Evolutionary conservation across 2,797 vertebrate genomes (phyloP).

Genomic region (Takifugu rubripes): DNA sequence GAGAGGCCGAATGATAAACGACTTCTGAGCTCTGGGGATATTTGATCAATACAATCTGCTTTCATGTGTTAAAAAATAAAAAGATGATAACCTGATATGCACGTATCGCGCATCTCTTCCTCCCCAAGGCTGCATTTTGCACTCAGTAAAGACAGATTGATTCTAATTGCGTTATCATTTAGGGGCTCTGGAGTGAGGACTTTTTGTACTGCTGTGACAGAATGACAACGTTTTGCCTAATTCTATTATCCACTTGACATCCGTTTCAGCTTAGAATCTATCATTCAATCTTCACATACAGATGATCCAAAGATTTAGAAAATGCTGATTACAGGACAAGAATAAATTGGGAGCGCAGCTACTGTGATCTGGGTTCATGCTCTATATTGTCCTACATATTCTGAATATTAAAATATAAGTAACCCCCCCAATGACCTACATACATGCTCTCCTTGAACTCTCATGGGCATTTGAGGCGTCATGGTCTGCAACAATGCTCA

Average conservation of each 20-base stretch:
- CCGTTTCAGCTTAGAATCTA: slow-evolving; percentile 35
- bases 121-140: slow-evolving; percentile 33
- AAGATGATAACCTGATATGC: slow-evolving; percentile 49
- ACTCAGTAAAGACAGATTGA: slow-evolving; percentile 36
- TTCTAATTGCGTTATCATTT: slow-evolving; percentile 50
- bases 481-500: no score
- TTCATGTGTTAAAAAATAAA: slow-evolving; percentile 60
- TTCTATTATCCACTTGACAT: slow-evolving; percentile 48
- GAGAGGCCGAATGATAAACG: slow-evolving; percentile 40
- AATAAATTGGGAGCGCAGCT: slow-evolving; percentile 8
- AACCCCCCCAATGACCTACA: slow-evolving; percentile 51
- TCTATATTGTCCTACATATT: slow-evolving; percentile 39
- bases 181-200: slow-evolving; percentile 17
- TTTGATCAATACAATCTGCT: slow-evolving; percentile 51
- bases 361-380: slow-evolving; percentile 32
- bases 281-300: slow-evolving; percentile 31
- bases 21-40: slow-evolving; percentile 31
- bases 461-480: slow-evolving; percentile 39
- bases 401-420: slow-evolving; percentile 34
- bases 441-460: slow-evolving; percentile 55
- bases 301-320: slow-evolving; percentile 11
- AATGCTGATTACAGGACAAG: slow-evolving; percentile 35
- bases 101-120: slow-evolving; percentile 34
- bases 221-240: slow-evolving; percentile 34
- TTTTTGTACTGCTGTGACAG: slow-evolving; percentile 36